phyloP scores from a whole-genome alignment of 2,888 invertebrate genomes.

The Rhamnusium bicolor region DNA sequence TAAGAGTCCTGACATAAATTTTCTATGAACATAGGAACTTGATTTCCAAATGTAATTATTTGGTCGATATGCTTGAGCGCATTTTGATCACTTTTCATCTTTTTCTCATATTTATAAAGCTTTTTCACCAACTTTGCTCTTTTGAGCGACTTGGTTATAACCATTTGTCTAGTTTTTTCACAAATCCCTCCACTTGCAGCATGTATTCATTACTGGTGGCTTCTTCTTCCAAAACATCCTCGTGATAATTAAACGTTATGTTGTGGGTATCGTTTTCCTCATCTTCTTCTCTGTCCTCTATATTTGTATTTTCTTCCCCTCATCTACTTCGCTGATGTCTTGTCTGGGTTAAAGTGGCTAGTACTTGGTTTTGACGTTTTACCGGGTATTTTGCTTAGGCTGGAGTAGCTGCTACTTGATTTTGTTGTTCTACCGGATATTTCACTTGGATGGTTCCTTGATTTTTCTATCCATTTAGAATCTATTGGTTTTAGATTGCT shows the following conservation, averaged over 20 bases:
- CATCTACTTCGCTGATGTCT: background rate
- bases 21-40: background rate
- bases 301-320: too few relatives aligned
- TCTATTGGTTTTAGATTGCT: background rate
- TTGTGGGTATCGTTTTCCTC: background rate
- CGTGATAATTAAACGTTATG: background rate
- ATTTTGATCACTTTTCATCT: too few relatives aligned
- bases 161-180: background rate
- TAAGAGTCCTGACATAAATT: background rate
- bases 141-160: background rate
- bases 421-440: background rate
- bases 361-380: too few relatives aligned
- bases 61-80: background rate
- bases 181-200: background rate
- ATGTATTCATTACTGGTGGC: background rate
- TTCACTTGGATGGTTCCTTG: background rate
- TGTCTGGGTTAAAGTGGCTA: background rate
- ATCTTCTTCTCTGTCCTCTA: too few relatives aligned
- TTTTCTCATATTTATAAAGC: background rate
- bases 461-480: background rate
- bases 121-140: background rate
- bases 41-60: background rate
- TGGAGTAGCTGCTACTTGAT: too few relatives aligned
- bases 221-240: background rate
- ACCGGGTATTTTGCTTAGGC: too few relatives aligned